Conservation (phyloP, 2,888 invertebrate species). For the Drosophila robusta region DNA sequence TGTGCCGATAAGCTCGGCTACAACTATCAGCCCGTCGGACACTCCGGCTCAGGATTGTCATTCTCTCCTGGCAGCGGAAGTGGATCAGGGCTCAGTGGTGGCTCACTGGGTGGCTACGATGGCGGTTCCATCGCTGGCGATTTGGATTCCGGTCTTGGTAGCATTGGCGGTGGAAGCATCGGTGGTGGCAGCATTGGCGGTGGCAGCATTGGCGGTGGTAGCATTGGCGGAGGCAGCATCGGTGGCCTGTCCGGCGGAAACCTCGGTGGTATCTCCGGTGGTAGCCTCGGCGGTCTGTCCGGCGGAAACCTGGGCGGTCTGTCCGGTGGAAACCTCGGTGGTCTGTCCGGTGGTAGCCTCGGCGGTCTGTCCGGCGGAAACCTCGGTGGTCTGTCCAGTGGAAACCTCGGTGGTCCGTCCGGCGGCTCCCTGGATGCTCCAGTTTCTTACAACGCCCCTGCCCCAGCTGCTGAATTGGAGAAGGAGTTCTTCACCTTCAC, state of each 20-base stretch:
- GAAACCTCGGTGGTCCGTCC: constrained; percentile 22
- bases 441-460: constrained; percentile 62
- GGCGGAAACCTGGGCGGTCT: constrained; percentile 30
- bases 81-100: constrained; percentile 22
- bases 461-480: constrained; percentile 63
- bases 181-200: constrained; percentile 24
- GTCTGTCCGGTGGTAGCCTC: constrained; percentile 16
- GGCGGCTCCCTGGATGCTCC: constrained; percentile 50
- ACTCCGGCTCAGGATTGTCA: constrained; percentile 73
- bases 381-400: constrained; percentile 28
- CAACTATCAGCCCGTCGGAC: constrained; percentile 78
- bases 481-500: constrained; percentile 76
- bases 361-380: constrained; percentile 11
- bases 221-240: constrained; percentile 16
- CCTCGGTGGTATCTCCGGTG: constrained; percentile 8
- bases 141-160: constrained; percentile 20
- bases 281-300: constrained; percentile 16
- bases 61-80: constrained; percentile 64
- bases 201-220: constrained; percentile 16
- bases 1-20: constrained; percentile 81
- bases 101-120: constrained; percentile 9
- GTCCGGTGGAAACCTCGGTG: constrained; percentile 23
- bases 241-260: constrained; percentile 18
- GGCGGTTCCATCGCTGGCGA: constrained; percentile 15
- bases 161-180: constrained; percentile 19